A percentile compares a stretch with the other conserved stretches of the same genome.
phyloP scores from a whole-genome alignment of 2,888 invertebrate genomes.

The Drosophila mettleri region DNA sequence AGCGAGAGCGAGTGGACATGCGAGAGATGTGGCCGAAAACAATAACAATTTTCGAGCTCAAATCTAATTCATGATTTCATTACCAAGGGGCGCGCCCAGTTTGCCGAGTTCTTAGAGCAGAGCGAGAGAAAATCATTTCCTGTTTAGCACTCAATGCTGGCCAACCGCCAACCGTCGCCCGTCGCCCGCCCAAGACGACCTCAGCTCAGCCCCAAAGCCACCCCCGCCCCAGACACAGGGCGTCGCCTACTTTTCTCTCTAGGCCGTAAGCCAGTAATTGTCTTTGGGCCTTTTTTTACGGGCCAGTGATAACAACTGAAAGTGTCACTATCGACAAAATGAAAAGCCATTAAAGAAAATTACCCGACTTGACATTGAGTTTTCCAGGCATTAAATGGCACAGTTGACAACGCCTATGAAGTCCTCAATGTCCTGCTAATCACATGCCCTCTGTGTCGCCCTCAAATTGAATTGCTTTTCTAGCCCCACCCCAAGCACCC shows the following conservation, averaged over 20 bases:
- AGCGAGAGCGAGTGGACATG: background rate
- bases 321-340: slow-evolving; percentile 79
- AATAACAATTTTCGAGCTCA: slow-evolving; percentile 79
- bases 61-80: slow-evolving; percentile 80
- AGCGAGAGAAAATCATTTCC: slow-evolving; percentile 75
- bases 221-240: no score
- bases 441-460: slow-evolving; percentile 48
- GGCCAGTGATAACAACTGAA: slow-evolving; percentile 74
- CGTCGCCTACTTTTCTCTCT: background rate
- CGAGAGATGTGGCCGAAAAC: slow-evolving; percentile 57
- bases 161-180: background rate
- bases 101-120: slow-evolving; percentile 23
- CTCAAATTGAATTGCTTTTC: slow-evolving; percentile 62
- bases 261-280: slow-evolving; percentile 57
- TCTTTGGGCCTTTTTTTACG: slow-evolving; percentile 73
- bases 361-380: slow-evolving; percentile 73
- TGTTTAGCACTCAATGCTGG: slow-evolving; percentile 74
- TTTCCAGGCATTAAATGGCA: slow-evolving; percentile 59
- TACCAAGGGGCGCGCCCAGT: slow-evolving; percentile 56
- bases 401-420: slow-evolving; percentile 48
- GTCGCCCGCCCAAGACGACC: no score
- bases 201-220: no score
- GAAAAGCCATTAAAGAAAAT: slow-evolving; percentile 79
- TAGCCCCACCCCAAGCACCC: slow-evolving; percentile 27
- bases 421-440: slow-evolving; percentile 63